These are phyloP conservation scores for Rana temporaria DNA, from an alignment of 2,113 vertebrate species.

Conservation along the genomic window DNA sequence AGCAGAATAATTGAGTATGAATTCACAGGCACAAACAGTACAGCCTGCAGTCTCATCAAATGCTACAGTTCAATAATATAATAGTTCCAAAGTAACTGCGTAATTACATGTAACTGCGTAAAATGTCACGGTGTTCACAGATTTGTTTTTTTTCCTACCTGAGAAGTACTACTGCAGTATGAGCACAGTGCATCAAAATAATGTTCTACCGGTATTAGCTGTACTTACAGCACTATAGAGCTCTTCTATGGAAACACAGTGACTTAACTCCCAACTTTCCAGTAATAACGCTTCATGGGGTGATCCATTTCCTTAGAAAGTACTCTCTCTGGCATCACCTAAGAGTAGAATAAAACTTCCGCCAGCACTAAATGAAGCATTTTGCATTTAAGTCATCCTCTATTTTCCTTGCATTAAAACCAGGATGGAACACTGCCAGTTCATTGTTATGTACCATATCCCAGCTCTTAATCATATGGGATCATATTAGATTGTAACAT, in stretches of 20 bases:
- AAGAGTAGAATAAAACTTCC: no score
- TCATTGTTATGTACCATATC: no score
- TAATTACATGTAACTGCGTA: conserved; percentile 73
- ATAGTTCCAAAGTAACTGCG: conserved; percentile 65
- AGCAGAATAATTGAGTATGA: conserved; percentile 15
- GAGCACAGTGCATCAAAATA: neutral
- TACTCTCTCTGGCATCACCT: no score
- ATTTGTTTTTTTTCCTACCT: conserved; percentile 3
- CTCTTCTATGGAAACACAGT: neutral
- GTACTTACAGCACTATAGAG: neutral
- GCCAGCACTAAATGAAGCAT: no score
- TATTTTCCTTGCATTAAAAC: no score
- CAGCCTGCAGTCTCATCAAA: conserved; percentile 69
- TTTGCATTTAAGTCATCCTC: no score
- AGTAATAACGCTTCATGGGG: no score
- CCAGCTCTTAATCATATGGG: no score
- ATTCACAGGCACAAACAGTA: conserved; percentile 55
- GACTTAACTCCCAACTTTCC: conserved; percentile 14
- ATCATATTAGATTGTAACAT: no score
- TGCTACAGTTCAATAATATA: conserved; percentile 56
- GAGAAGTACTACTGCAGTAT: neutral
- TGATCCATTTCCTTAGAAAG: no score
- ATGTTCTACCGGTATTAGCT: conserved; percentile 11
- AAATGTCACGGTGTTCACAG: conserved; percentile 61
- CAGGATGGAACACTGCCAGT: no score